A percentile compares a stretch with the other conserved stretches of the same genome.
Conservation (phyloP, 2,113 vertebrate species). For the Neomonachus schauinslandi region DNA sequence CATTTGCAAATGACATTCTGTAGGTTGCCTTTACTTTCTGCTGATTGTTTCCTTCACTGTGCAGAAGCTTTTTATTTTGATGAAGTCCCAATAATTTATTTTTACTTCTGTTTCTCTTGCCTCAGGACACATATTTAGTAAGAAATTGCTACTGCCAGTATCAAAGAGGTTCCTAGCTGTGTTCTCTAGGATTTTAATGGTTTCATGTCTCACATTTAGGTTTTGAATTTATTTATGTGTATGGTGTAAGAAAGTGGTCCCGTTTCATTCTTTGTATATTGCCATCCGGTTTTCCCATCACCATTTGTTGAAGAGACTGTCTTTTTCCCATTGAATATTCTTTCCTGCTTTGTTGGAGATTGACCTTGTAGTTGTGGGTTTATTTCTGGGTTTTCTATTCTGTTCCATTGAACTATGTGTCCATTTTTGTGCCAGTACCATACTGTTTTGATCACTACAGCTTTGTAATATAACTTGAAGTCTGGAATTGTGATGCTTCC, state of each 20-base stretch:
- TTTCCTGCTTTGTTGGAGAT: not conserved
- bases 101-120: not conserved
- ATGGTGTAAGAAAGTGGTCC: not conserved
- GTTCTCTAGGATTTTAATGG: not conserved
- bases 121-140: not conserved
- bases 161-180: not conserved
- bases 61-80: not conserved
- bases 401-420: not conserved
- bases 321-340: not conserved
- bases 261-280: not conserved
- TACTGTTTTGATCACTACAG: not conserved
- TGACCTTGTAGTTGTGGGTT: not conserved
- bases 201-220: not conserved
- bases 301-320: not conserved
- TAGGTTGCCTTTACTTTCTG: not conserved
- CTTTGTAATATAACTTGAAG: not conserved
- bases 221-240: not conserved
- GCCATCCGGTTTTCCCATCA: not conserved
- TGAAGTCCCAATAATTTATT: not conserved
- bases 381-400: not conserved
- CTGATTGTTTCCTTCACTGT: not conserved
- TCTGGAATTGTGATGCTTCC: not conserved
- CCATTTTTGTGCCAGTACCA: not conserved
- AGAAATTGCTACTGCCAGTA: not conserved
- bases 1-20: not conserved